Base-by-base conservation (phyloP, 2,888 invertebrate species). In the Andrena haemorrhoa region DNA sequence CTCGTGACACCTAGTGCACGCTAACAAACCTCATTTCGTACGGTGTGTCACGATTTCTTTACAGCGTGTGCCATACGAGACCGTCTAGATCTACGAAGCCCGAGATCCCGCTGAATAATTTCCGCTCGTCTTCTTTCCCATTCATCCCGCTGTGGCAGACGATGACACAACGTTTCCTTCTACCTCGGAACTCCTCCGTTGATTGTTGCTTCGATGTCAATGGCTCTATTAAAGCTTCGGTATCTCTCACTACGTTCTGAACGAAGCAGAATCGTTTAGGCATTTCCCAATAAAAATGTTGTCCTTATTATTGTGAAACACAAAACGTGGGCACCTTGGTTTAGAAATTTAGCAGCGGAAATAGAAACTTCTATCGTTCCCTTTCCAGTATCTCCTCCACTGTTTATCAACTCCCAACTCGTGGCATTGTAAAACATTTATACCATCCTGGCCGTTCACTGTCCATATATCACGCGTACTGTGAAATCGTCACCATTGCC, bases 1-100 rank as follows among this genome's bases (percentile, higher is more conserved):
- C 84, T 82, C 86, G 86, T 86, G 86, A 81, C 86, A 83, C 69
- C 78, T 58, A 66, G 68, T 68, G 85, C 76, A 76, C 85, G 82
- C 66, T 85, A 85, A 85, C 85, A 85, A 85, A 82, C 85, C 75
- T 75, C 82, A 56, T 81, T 72, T 78, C 65, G 49, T 64, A 70
- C 75, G 35, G 33, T 41, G 31, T 56, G 82, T 84, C 85, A 84
- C 85, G 79, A 85, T 85, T 85, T 84, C 85, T 82, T 85, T 84
- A 56, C 41, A 64, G 53, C 75, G 69, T 75, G 63, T 63, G 56
- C 53, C 29, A 47, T 10, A 20, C 35, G 4, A 33, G 58, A 41
- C 53, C 33, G 41, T 10, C 33, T 51, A 26, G 75, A 75, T 51
- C n/a, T 35, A 61, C 56, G 23, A 56, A 69, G 69, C 35, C 65